Conservation (phyloP, 2,888 invertebrate species). For the Atethmia centrago region DNA sequence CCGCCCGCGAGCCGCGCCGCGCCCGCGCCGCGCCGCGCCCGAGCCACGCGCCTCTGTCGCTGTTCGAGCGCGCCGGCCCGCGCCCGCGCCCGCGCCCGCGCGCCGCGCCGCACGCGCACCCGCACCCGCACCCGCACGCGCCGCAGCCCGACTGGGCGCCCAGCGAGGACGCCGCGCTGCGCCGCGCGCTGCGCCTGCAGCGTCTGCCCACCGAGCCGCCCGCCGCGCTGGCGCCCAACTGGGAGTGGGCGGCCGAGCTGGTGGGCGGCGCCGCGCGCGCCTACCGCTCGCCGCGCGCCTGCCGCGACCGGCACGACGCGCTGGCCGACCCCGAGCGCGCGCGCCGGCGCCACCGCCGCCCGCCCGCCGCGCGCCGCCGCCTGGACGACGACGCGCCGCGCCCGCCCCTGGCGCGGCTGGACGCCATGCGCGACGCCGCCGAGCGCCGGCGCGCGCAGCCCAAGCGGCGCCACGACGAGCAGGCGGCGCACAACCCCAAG, state of each 20-base stretch:
- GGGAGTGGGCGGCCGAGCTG: conserved; percentile 98
- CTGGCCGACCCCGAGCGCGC: conserved; percentile 96
- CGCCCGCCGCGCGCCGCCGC: conserved; percentile 92
- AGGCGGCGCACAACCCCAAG: conserved; percentile 94
- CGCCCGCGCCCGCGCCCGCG: conserved; percentile 91
- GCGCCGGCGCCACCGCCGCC: conserved; percentile 96
- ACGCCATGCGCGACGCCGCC: conserved; percentile 94
- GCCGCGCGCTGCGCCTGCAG: conserved; percentile 95
- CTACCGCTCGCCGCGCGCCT: conserved; percentile 97
- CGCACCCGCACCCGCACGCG: conserved; percentile 93
- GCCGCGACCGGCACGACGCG: conserved; percentile 96
- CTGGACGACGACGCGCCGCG: conserved; percentile 90
- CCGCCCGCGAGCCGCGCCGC: conserved; percentile 91
- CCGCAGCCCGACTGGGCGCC: conserved; percentile 97
- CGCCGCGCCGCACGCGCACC: conserved; percentile 88
- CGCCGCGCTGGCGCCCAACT: conserved; percentile 97
- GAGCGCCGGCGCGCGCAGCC: conserved; percentile 94
- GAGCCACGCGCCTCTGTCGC: conserved; percentile 92
- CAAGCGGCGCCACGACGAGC: conserved; percentile 93
- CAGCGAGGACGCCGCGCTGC: conserved; percentile 96
- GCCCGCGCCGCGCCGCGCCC: conserved; percentile 93
- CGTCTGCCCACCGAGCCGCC: conserved; percentile 91
- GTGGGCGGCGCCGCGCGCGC: conserved; percentile 96
- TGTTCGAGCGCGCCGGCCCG: conserved; percentile 91
- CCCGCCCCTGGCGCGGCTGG: conserved; percentile 90